Base-by-base conservation (phyloP, 2,888 invertebrate genomes). In the Laothoe populi region DNA sequence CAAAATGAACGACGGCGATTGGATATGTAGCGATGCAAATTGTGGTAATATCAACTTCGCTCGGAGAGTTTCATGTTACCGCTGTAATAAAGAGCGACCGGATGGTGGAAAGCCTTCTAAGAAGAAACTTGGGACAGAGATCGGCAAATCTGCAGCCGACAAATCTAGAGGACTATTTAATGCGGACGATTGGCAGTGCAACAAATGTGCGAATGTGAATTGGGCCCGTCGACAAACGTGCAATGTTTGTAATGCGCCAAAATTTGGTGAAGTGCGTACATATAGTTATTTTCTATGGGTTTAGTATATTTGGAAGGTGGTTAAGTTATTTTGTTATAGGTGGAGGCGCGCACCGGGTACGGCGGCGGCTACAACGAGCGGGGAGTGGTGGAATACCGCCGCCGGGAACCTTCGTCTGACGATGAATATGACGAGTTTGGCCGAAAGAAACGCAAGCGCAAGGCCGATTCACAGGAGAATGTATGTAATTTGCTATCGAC, bases 151-250 rank as follows among this genome's bases (percentile, higher is more conserved):
- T 23, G 98, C 99, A 40, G 99, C 99, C 0, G 99, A 99, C 86
- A 99, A 99, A 90, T 98, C 98, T 78, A 95, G 98, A 74, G 99
- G 99, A n/a, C 93, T 99, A 65, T 96, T 95, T 86, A 98, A 98
- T 88, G 99, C 99, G 42, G 99, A 99, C 86, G 99, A 99, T 89
- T 99, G 99, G 99, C 98, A 99, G 83, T 99, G 99, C 88, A 98
- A 97, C 88, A 99, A 99, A 87, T 99, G 99, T 92, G 99, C 99
- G n/a, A 99, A 99, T 89, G 99, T 99, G 11, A 99, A 99, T 88
- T 99, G 99, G 99, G 99, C 99, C 24, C 94, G 99, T 68, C 94
- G 99, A 62, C 96, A 96, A 79, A 97, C 97, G 61, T 99, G 99
- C 90, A 99, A 99, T 88, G 98, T 99, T 93, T 99, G 99, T 88